Conservation (phyloP, 1,140 invertebrate genomes). For the Augochlora pura region DNA sequence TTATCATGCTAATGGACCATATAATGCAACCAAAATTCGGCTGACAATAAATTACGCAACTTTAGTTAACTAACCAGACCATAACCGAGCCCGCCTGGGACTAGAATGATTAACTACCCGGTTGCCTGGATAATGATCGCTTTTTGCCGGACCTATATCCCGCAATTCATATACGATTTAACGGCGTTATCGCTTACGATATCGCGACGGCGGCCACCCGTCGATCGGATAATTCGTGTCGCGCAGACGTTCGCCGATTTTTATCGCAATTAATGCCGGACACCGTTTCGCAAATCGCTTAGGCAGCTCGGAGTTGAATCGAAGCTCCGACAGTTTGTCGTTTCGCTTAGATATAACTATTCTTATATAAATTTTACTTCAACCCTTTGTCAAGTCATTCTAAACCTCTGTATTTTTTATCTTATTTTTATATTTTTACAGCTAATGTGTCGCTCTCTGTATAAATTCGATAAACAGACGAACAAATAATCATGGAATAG, state of each 20-base stretch:
- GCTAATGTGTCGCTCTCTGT: no score
- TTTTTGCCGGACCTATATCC: slow-evolving; percentile 51
- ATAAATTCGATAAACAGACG: no score
- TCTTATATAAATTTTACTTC: no score
- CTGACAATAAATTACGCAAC: slow-evolving; percentile 76
- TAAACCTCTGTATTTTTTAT: no score
- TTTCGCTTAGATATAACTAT: no score
- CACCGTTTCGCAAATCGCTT: not conserved
- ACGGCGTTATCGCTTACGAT: slow-evolving; percentile 17
- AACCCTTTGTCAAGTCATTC: no score
- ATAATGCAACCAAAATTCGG: slow-evolving; percentile 73
- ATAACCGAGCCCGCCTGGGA: slow-evolving; percentile 64
- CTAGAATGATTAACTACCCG: slow-evolving; percentile 63
- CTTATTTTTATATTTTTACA: no score
- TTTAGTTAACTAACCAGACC: slow-evolving; percentile 70
- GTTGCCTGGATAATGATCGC: slow-evolving; percentile 54
- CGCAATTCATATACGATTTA: slow-evolving; percentile 45
- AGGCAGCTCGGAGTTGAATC: no score
- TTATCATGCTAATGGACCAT: slow-evolving; percentile 64
- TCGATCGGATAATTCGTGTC: not conserved
- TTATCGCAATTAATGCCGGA: not conserved
- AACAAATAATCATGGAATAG: no score
- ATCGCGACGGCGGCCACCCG: not conserved
- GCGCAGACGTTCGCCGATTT: not conserved
- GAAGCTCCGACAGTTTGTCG: no score